Evolutionary conservation across 2,797 vertebrate species (phyloP).

Genomic region (Glyptemys insculpta): DNA sequence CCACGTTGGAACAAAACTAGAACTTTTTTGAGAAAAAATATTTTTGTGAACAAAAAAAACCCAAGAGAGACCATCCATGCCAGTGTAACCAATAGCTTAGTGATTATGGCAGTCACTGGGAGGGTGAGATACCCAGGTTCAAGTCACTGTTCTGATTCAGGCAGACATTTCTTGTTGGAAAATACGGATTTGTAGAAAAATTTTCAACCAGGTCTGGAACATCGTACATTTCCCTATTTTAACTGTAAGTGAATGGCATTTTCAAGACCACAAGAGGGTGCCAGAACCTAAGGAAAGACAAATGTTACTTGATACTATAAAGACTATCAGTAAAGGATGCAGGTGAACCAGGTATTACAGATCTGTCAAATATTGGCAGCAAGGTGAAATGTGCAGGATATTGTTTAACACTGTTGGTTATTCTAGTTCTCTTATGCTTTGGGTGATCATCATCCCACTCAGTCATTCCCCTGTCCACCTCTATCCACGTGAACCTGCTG

Average conservation of each 20-base stretch:
- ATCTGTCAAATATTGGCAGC: background rate
- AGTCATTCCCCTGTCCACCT: background rate
- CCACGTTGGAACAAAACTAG: background rate
- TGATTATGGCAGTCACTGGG: background rate
- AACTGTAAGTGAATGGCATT: background rate
- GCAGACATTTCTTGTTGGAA: background rate
- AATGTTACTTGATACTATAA: background rate
- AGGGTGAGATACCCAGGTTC: background rate
- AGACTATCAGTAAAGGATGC: background rate
- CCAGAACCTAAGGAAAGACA: conserved; percentile 68
- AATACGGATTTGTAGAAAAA: background rate
- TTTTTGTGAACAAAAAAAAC: no score
- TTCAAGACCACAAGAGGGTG: conserved; percentile 71
- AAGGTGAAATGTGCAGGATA: background rate
- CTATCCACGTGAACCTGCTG: background rate
- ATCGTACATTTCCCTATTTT: fast-evolving
- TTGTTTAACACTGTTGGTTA: background rate
- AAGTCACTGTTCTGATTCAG: background rate
- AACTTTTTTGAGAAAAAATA: background rate
- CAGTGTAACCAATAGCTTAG: background rate
- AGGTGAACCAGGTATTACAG: background rate
- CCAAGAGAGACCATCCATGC: background rate
- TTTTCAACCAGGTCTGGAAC: no score
- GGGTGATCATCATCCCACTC: background rate
- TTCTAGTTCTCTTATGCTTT: background rate